Percentiles rank a stretch among this genome's conserved stretches.
Evolutionary conservation across 2,113 vertebrate species (phyloP).

Genomic region (Psittacula cyanocephala): DNA sequence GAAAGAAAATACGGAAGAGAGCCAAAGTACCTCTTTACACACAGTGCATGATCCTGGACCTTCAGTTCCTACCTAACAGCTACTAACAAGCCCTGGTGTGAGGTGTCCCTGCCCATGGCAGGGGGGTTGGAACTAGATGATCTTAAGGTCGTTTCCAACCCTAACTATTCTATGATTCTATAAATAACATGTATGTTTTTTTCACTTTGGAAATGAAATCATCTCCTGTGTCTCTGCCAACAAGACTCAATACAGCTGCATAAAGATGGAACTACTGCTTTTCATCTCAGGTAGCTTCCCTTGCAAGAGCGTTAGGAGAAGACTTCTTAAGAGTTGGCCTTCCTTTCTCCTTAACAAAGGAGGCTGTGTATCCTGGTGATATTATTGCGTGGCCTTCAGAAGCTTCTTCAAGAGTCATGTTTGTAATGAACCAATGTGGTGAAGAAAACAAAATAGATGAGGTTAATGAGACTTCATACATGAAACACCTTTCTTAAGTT

Average conservation of each 20-base stretch:
- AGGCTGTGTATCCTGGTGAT: not conserved
- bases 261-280: not conserved
- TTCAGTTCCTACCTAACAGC: too few species aligned
- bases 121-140: too few species aligned
- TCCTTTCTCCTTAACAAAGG: not conserved
- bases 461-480: accelerated
- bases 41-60: too few species aligned
- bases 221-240: not conserved
- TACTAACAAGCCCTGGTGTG: too few species aligned
- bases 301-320: not conserved
- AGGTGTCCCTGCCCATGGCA: too few species aligned
- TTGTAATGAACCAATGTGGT: not conserved
- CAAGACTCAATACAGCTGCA: not conserved
- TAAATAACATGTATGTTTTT: not conserved
- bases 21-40: too few species aligned
- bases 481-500: accelerated
- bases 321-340: not conserved
- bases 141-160: too few species aligned
- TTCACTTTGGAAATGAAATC: not conserved
- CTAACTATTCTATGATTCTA: too few species aligned
- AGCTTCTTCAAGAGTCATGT: not conserved
- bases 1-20: too few species aligned
- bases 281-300: not conserved
- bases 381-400: not conserved
- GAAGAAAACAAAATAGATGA: not conserved